Evolutionary conservation across 2,888 invertebrate species (phyloP), one percentile per base, ranked within the genome.

Genomic region (Escarpia spicata): DNA sequence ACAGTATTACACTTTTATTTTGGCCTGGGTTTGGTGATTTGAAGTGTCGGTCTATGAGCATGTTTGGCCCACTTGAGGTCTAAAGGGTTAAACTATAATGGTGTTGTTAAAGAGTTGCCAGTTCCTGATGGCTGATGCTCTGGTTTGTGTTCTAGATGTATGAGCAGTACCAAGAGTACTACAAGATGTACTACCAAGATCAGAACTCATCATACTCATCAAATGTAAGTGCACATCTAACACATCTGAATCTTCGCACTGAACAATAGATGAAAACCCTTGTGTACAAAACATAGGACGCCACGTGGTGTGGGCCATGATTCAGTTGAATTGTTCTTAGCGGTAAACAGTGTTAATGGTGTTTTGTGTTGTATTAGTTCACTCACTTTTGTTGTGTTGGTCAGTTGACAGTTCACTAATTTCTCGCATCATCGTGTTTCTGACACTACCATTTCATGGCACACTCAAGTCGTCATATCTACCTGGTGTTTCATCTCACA

Each of bases 301-400:
- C 75, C 75, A 75, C 6, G 6, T 75, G 75, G 75, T 75, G 75
- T n/a, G n/a, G 19, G 75, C 75, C 19, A 19, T 26, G n/a, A 19
- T 75, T 75, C 26, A 75, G 75, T 75, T 75, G 75, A 75, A 26
- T 26, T 75, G 75, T 75, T 75, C 75, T 19, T 75, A 75, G 75
- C 75, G n/a, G 75, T 75, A 75, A 75, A 75, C 75, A 26, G 75
- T 75, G 75, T 75, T 75, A 75, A 26, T 26, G 75, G 26, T 75
- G 26, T 75, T 75, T 75, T n/a, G 6, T 26, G 75, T 75, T 75
- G 75, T 75, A 75, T 75, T 75, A n/a, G 75, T 75, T 75, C 75
- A 75, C 75, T 75, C 75, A 75, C 75, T 75, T n/a, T 75, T n/a
- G 75, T 75, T 75, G 75, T 75, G 75, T 75, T 52, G 52, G 52